Percentiles rank a stretch among this genome's conserved stretches.
These are phyloP conservation scores for Agapornis canus DNA, from an alignment of 2,797 vertebrate genomes.

Conservation along the genomic window DNA sequence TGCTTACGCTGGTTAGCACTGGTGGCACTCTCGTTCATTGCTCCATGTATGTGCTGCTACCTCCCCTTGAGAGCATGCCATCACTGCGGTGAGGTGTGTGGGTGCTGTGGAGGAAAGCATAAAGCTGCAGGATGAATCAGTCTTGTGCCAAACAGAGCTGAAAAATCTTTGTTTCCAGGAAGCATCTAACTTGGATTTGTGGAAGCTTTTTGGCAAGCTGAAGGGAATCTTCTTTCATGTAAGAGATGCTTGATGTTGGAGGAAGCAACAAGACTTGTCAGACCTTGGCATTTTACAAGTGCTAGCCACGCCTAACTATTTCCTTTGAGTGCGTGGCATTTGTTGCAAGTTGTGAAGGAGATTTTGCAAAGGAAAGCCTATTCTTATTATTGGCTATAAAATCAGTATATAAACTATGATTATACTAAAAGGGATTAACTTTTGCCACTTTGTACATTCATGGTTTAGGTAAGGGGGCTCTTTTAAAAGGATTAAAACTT, in stretches of 20 bases:
- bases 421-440: conserved; percentile 91
- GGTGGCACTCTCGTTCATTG: conserved; percentile 93
- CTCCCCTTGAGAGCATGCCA: conserved; percentile 95
- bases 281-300: conserved; percentile 80
- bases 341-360: conserved; percentile 69
- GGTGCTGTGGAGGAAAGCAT: conserved; percentile 97
- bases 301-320: conserved; percentile 82
- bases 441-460: conserved; percentile 84
- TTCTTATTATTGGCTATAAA: conserved; percentile 77
- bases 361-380: conserved; percentile 86
- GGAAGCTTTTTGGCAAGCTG: conserved; percentile 76
- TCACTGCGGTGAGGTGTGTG: conserved; percentile 95
- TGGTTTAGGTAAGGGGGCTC: conserved; percentile 89
- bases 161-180: conserved; percentile 85
- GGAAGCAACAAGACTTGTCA: conserved; percentile 81
- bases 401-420: conserved; percentile 85
- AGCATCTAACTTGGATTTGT: conserved; percentile 84
- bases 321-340: conserved; percentile 73
- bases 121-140: conserved; percentile 93
- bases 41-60: conserved; percentile 99
- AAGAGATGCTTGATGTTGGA: conserved; percentile 80
- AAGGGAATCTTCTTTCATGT: conserved; percentile 76
- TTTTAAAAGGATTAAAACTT: conserved; percentile 83
- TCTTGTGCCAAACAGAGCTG: conserved; percentile 79
- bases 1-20: conserved; percentile 97